A percentile compares a stretch with the other conserved stretches of the same genome.
phyloP scores from a whole-genome alignment of 2,797 vertebrate genomes.

The Perodicticus potto region DNA sequence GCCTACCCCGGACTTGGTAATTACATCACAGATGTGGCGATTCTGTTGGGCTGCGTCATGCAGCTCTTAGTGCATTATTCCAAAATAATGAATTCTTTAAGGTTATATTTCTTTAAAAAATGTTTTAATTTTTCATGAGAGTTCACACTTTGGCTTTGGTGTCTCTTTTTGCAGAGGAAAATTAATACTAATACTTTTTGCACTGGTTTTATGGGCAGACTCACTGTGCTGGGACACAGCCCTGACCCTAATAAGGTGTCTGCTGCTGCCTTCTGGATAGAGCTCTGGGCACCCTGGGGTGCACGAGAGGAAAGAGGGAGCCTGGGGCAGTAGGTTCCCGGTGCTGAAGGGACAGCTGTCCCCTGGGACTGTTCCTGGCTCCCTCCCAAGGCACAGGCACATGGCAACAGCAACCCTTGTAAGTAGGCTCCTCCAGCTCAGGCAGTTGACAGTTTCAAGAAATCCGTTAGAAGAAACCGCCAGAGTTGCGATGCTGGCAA shows the following conservation, averaged over 20 bases:
- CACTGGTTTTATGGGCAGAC: background rate
- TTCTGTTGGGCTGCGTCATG: background rate
- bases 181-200: background rate
- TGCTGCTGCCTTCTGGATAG: background rate
- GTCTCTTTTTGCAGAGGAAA: background rate
- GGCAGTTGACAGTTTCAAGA: slow-evolving; percentile 32
- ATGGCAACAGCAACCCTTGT: background rate
- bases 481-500: slow-evolving; percentile 57
- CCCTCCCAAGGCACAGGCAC: background rate
- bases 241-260: background rate
- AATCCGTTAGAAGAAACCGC: slow-evolving; percentile 63
- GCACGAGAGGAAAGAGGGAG: background rate
- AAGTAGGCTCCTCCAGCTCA: background rate
- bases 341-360: background rate
- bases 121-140: background rate
- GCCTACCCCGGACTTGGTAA: background rate
- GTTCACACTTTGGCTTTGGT: background rate
- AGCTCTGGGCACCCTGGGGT: fast-evolving
- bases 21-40: background rate
- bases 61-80: background rate
- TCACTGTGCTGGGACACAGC: background rate
- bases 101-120: background rate
- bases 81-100: background rate
- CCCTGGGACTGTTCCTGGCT: background rate
- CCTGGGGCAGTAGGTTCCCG: fast-evolving